These are phyloP conservation scores for Urosaurus nigricauda DNA, from an alignment of 2,797 vertebrate species.

Conservation along the genomic window DNA sequence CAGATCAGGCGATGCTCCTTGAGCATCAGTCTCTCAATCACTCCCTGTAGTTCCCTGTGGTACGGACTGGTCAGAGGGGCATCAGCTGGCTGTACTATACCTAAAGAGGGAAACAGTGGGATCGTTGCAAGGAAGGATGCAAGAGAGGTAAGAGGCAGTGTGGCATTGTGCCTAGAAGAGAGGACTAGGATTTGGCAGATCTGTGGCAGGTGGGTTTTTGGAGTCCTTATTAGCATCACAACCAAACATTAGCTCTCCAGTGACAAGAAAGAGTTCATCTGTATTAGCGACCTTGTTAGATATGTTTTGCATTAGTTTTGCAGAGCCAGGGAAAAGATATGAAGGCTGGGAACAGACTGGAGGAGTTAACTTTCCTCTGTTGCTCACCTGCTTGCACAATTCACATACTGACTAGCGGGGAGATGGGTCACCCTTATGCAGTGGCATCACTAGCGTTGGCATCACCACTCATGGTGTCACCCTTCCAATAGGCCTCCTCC, in stretches of 20 bases:
- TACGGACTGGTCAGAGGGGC: slow-evolving; percentile 84
- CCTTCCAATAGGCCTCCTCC: too few relatives aligned
- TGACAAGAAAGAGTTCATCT: too few relatives aligned
- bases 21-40: slow-evolving; percentile 87
- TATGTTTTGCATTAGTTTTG: too few relatives aligned
- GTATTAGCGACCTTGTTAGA: neutral
- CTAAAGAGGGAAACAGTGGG: slow-evolving; percentile 65
- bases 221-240: too few relatives aligned
- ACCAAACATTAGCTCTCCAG: too few relatives aligned
- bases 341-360: neutral
- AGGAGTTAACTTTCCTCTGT: neutral
- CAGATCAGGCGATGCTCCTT: slow-evolving; percentile 89
- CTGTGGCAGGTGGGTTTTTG: too few relatives aligned
- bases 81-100: slow-evolving; percentile 82
- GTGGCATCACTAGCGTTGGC: too few relatives aligned
- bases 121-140: neutral
- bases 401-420: too few relatives aligned
- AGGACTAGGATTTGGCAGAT: neutral
- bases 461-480: too few relatives aligned
- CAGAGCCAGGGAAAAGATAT: neutral
- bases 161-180: too few relatives aligned
- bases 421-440: too few relatives aligned
- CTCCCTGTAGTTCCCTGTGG: slow-evolving; percentile 84
- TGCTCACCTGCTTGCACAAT: too few relatives aligned
- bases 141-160: neutral